Evolutionary conservation across 1,140 invertebrate genomes (phyloP).

Genomic region (Pogonognathellus flavescens): DNA sequence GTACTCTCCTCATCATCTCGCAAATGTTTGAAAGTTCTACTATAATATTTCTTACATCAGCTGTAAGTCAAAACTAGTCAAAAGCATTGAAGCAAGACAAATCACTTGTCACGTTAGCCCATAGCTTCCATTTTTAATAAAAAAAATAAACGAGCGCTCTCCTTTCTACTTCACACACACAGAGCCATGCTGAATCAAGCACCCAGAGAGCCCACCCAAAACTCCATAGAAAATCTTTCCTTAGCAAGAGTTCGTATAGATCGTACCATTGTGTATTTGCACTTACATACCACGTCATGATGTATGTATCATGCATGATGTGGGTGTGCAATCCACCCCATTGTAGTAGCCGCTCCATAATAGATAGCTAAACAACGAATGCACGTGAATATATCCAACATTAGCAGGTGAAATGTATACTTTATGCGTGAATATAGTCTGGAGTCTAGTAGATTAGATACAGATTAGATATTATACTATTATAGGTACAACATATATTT

Average conservation of each 20-base stretch:
- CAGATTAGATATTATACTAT: no score
- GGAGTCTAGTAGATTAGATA: no score
- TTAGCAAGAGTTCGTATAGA: not conserved
- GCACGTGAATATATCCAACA: no score
- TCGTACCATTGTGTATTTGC: not conserved
- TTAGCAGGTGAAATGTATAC: no score
- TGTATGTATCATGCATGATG: not conserved
- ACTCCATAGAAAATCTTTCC: not conserved
- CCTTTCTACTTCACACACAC: not conserved
- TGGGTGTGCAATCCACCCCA: no score
- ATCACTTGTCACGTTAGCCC: constrained; percentile 42
- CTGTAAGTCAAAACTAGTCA: constrained; percentile 32
- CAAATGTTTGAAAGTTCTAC: not conserved
- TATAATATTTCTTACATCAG: constrained; percentile 44
- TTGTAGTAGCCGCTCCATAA: no score
- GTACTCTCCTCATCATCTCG: not conserved
- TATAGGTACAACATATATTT: no score
- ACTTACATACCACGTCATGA: not conserved
- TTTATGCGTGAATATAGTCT: no score
- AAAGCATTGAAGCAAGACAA: constrained; percentile 45
- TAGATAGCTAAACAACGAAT: no score
- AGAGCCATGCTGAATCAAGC: not conserved
- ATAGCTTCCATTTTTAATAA: constrained; percentile 47
- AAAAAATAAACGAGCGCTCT: constrained; percentile 2
- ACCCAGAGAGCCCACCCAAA: not conserved